Evolutionary conservation across 2,797 vertebrate genomes (phyloP).

Genomic region (Prunella strophiata): DNA sequence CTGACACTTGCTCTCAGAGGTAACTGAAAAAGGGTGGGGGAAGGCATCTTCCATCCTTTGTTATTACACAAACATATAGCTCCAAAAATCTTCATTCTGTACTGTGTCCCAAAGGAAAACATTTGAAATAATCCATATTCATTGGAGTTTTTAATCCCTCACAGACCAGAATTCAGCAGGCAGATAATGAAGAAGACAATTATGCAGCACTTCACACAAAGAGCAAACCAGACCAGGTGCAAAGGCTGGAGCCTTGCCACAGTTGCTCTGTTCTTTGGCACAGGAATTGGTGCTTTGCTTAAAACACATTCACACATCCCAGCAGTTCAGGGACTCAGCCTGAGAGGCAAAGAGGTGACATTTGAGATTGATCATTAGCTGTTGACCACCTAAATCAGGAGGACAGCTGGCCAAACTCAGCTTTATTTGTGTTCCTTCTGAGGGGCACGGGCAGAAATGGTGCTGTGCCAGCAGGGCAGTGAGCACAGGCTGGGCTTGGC

Average conservation of each 20-base stretch:
- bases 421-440: not conserved
- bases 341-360: not conserved
- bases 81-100: not conserved
- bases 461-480: not conserved
- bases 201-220: constrained; percentile 39
- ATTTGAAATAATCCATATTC: constrained; percentile 44
- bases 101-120: not conserved
- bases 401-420: not conserved
- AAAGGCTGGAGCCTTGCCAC: constrained; percentile 29
- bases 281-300: not conserved
- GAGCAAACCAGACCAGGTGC: constrained; percentile 52
- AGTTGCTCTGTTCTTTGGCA: not conserved
- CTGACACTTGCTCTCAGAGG: not conserved
- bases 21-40: not conserved
- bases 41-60: not conserved
- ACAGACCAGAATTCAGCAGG: constrained; percentile 28
- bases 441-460: not conserved
- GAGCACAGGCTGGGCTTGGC: not conserved
- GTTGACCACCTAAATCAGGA: constrained; percentile 1
- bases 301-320: not conserved
- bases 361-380: not conserved
- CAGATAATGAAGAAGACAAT: constrained; percentile 60
- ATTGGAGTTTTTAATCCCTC: constrained; percentile 49
- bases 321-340: not conserved
- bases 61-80: not conserved